These are phyloP conservation scores for Saimiri boliviensis DNA, from an alignment of 2,113 vertebrate genomes.

Conservation along the genomic window DNA sequence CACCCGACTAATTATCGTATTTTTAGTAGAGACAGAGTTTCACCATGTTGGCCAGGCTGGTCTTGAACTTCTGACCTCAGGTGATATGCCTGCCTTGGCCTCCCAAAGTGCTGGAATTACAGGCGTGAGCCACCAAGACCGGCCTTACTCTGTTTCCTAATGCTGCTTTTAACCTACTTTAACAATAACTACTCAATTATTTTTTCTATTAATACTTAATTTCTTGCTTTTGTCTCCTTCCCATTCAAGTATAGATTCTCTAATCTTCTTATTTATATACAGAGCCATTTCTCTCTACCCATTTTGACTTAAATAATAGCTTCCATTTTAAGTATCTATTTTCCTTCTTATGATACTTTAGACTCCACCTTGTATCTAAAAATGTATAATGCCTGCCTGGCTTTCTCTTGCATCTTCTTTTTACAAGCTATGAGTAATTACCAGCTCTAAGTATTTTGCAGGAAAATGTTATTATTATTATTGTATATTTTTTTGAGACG, in stretches of 20 bases:
- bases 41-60: too few species aligned
- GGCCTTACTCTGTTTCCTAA: not conserved
- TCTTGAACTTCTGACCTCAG: too few species aligned
- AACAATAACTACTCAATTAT: not conserved
- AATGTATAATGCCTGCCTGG: not conserved
- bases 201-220: not conserved
- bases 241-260: not conserved
- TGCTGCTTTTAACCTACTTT: not conserved
- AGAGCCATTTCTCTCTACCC: not conserved
- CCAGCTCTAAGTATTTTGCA: not conserved
- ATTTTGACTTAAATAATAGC: not conserved
- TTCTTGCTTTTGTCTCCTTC: conserved; percentile 4
- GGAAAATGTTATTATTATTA: not conserved
- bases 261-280: not conserved
- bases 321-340: not conserved
- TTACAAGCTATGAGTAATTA: not conserved
- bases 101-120: too few species aligned
- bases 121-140: too few species aligned
- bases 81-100: too few species aligned
- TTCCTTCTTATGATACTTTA: not conserved
- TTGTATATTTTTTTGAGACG: too few species aligned
- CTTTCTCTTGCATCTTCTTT: conserved; percentile 5
- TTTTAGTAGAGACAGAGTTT: too few species aligned
- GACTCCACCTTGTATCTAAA: not conserved
- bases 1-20: too few species aligned